A percentile compares a stretch with the other conserved stretches of the same genome.
These are phyloP conservation scores for Trachelus stipa DNA, from an alignment of 2,888 invertebrate species.

Conservation along the genomic window DNA sequence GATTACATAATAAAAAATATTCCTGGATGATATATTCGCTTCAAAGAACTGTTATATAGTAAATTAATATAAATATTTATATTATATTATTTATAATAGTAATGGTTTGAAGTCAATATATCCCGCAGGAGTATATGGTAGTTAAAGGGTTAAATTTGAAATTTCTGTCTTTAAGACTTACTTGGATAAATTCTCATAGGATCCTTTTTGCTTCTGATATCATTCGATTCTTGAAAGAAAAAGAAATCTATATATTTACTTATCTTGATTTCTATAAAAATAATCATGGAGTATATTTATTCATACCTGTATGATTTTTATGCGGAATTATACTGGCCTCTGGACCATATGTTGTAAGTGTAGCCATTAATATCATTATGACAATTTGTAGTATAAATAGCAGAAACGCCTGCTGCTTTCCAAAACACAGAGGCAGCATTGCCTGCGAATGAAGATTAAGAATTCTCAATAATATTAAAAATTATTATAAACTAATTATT, in stretches of 20 bases:
- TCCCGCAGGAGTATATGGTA: no score
- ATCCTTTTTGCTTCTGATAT: conserved; percentile 21
- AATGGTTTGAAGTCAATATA: no score
- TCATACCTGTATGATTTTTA: conserved; percentile 38
- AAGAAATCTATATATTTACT: neutral
- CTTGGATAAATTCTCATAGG: conserved; percentile 55
- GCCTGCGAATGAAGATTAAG: conserved; percentile 27
- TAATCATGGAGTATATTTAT: neutral
- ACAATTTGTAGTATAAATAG: conserved; percentile 69
- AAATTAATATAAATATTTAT: no score
- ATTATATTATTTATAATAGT: no score
- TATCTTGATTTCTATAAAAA: neutral
- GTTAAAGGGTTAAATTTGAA: neutral
- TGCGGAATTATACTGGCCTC: conserved; percentile 45
- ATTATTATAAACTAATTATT: neutral
- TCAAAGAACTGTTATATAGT: no score
- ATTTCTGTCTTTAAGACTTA: conserved; percentile 32
- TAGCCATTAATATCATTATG: conserved; percentile 68
- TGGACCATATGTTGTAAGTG: conserved; percentile 68
- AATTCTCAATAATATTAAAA: neutral
- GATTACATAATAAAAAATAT: no score
- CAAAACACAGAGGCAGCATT: conserved; percentile 36
- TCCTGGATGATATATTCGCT: no score
- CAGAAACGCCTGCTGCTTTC: conserved; percentile 60
- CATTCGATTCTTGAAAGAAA: neutral